Evolutionary conservation across 2,113 vertebrate species (phyloP), one percentile per base, ranked within the genome.

Genomic region (Xiphophorus hellerii): DNA sequence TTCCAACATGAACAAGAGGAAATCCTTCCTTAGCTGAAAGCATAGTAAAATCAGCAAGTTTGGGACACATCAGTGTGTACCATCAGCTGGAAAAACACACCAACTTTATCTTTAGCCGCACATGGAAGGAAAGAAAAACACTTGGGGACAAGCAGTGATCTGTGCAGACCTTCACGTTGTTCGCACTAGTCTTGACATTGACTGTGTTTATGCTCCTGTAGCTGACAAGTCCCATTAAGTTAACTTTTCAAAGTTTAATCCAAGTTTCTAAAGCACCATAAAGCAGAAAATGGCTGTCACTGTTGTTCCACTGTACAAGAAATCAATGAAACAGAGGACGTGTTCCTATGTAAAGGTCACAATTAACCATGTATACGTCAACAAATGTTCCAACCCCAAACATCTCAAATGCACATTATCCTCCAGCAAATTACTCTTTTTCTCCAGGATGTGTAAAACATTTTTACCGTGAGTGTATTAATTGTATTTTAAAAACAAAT

Each of bases 21-120:
- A 94, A 93, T 93, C 89, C 90, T 90, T 92, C 88, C 85, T 63
- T 37, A 77, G 73, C 86, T 90, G 75, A 93, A 93, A 92, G 83
- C 83, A 62, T 29, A n/a, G 81, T 74, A 69, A 83, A 86, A 82
- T 84, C 74, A 83, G 78, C 70, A 69, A 73, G 68, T 73, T 69
- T 64, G 64, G 72, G 65, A 66, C 77, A 80, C 54, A 78, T 68
- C 60, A 70, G 79, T 79, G 68, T 33, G 69, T 6, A 69, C 80
- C 78, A 88, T 81, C 87, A 77, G 42, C 81, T 91, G 82, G 66
- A 87, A 82, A 91, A 92, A 92, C 89, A 92, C 66, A 77, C 73
- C 31, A 4, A 33, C 37, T 89, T 91, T 92, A 95, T 94, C 92
- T 93, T 65, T 64, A 66, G 76, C 76, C 25, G 72, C 85, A 90